Evolutionary conservation across 2,797 vertebrate genomes (phyloP).

Genomic region (Lepus townsendii): DNA sequence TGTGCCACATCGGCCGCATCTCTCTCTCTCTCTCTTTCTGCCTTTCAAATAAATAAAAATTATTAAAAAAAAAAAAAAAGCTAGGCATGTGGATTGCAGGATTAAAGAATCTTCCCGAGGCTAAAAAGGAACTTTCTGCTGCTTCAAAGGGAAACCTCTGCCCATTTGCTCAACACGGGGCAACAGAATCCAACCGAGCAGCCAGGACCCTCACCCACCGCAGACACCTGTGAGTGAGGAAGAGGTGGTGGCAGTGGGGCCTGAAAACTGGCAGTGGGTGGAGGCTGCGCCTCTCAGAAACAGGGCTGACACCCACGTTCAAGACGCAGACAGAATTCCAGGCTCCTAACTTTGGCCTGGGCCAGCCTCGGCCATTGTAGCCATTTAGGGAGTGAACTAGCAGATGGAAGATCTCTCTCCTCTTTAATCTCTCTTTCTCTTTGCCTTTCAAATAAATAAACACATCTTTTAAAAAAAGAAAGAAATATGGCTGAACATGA

Average conservation of each 20-base stretch:
- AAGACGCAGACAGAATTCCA: neutral
- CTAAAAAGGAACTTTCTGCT: neutral
- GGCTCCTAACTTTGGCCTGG: too few relatives aligned
- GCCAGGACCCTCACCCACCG: neutral
- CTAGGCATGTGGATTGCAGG: neutral
- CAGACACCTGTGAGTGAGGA: neutral
- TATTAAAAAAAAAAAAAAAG: neutral
- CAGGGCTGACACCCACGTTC: too few relatives aligned
- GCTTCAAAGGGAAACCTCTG: neutral
- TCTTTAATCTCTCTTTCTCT: too few relatives aligned
- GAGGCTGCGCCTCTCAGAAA: neutral
- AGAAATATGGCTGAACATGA: neutral
- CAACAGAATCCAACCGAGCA: neutral
- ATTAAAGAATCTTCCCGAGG: neutral
- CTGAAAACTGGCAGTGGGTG: too few relatives aligned
- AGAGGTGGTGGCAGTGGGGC: neutral
- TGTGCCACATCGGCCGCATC: too few relatives aligned
- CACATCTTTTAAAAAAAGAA: too few relatives aligned
- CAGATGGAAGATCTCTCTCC: too few relatives aligned
- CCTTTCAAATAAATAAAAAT: too few relatives aligned
- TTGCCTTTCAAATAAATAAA: too few relatives aligned
- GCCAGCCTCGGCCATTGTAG: too few relatives aligned
- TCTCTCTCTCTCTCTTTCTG: too few relatives aligned
- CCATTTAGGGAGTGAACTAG: too few relatives aligned
- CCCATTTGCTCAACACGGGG: neutral